Percentiles rank a stretch among this genome's conserved stretches.
Evolutionary conservation across 2,797 vertebrate genomes (phyloP).

Genomic region (Lutjanus campechanus): DNA sequence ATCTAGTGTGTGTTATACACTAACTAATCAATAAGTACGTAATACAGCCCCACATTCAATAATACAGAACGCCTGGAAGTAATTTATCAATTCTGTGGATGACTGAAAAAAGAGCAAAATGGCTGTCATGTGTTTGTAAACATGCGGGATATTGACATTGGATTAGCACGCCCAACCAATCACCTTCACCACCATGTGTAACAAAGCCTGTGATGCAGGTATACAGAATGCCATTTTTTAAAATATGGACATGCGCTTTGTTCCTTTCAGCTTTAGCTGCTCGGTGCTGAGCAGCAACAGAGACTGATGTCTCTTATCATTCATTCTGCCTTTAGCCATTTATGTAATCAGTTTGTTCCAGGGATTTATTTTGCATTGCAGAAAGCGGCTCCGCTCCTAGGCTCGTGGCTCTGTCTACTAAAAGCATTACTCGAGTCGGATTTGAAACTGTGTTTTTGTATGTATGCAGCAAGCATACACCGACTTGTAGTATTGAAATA

Average conservation of each 20-base stretch:
- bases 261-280: background rate
- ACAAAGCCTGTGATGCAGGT: slow-evolving; percentile 16
- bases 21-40: too few relatives aligned
- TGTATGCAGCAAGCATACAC: slow-evolving; percentile 4
- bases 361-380: slow-evolving; percentile 66
- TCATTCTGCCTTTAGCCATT: slow-evolving; percentile 61
- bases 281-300: background rate
- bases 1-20: too few relatives aligned
- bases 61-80: background rate
- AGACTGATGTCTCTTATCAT: background rate
- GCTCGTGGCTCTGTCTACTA: slow-evolving; percentile 20
- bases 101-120: background rate
- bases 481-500: background rate
- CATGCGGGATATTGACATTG: too few relatives aligned
- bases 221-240: background rate
- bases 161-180: background rate
- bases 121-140: slow-evolving; percentile 6
- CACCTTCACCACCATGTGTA: background rate
- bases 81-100: background rate
- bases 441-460: slow-evolving; percentile 43
- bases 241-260: slow-evolving; percentile 10
- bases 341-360: slow-evolving; percentile 72
- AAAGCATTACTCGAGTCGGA: slow-evolving; percentile 54
- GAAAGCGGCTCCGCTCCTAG: slow-evolving; percentile 27
- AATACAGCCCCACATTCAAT: too few relatives aligned